These are phyloP conservation scores for Ecliptopera silaceata DNA, from an alignment of 2,888 invertebrate species.

Conservation along the genomic window DNA sequence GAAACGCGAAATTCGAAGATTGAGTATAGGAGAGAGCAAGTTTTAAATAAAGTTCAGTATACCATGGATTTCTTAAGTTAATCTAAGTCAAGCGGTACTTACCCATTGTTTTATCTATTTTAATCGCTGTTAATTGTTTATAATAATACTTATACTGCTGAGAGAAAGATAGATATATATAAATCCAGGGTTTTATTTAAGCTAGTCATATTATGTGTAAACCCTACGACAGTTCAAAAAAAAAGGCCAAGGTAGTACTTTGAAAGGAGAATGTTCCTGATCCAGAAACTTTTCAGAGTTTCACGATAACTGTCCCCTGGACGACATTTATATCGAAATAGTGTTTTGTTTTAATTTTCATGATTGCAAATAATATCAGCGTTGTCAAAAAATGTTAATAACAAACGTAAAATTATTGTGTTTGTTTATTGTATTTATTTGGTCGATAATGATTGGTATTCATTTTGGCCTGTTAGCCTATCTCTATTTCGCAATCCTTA, in stretches of 20 bases:
- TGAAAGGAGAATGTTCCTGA: neutral
- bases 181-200: conserved; percentile 10
- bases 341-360: conserved; percentile 1
- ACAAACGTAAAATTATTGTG: neutral
- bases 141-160: too few species aligned
- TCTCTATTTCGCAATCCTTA: too few species aligned
- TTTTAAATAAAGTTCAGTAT: conserved; percentile 22
- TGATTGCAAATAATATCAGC: too few species aligned
- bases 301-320: neutral
- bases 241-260: neutral
- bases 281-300: neutral
- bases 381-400: neutral
- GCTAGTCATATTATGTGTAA: conserved; percentile 26
- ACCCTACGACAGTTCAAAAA: conserved; percentile 1
- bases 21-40: conserved; percentile 39
- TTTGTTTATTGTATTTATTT: too few species aligned
- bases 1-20: conserved; percentile 28
- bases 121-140: too few species aligned
- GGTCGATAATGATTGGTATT: too few species aligned
- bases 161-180: neutral
- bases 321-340: neutral
- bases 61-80: neutral
- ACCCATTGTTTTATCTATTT: too few species aligned
- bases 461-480: too few species aligned
- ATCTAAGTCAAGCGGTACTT: neutral